Conservation (phyloP, 2,797 vertebrate genomes). For the Mormyrops boulengeri region DNA sequence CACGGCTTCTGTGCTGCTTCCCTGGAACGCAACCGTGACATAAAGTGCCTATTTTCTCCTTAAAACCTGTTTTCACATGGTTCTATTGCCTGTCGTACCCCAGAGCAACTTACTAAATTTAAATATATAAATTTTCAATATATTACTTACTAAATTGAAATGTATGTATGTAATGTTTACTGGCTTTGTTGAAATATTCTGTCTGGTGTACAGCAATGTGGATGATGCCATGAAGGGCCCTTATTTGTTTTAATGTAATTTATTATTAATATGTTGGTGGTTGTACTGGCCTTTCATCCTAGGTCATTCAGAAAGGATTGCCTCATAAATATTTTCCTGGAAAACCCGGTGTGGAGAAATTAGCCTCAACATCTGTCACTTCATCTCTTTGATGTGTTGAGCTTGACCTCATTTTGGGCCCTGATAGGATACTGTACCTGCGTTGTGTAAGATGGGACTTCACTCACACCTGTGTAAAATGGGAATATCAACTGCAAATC, state of each 20-base stretch:
- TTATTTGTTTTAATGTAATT: neutral
- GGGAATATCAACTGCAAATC: neutral
- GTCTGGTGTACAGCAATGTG: neutral
- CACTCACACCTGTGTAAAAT: neutral
- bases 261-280: neutral
- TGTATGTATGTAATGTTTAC: neutral
- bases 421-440: neutral
- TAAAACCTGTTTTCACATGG: neutral
- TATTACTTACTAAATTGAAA: neutral
- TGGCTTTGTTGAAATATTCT: neutral
- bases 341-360: neutral
- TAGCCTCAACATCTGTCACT: neutral
- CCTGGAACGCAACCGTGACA: neutral
- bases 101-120: neutral
- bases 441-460: neutral
- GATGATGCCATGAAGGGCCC: neutral
- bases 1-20: no score
- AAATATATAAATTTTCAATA: neutral
- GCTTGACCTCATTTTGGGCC: neutral
- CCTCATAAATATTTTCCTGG: constrained; percentile 1
- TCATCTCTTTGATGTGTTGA: neutral
- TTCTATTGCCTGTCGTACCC: neutral
- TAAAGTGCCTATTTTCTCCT: neutral
- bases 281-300: neutral
- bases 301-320: neutral